Base-by-base conservation (phyloP, 2,113 vertebrate species). In the Canis aureus region DNA sequence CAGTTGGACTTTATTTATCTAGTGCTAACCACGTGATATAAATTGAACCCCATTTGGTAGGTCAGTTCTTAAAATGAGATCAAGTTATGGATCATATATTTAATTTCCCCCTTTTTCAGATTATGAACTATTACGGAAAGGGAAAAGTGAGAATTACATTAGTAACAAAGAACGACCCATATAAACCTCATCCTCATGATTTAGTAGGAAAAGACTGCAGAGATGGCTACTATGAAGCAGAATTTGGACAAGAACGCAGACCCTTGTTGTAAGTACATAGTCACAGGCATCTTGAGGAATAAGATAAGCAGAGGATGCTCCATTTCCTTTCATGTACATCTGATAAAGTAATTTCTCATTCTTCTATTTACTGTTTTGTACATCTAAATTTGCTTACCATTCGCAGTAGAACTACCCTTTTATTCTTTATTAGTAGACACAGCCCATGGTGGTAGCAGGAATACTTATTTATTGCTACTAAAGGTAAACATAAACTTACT, bases 201-300 rank as follows among this genome's bases (percentile, higher is more conserved):
- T 98, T 99, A 97, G 99, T 99, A 97, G 99, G 99, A 74, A 99
- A 99, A 97, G 99, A 99, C 98, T 99, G 99, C 98, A 99, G 99
- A 98, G 99, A 99, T 91, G 99, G 99, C 35, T 99, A 99, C 98
- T 99, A 99, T 0, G 99, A 99, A 98, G 99, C 99, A 3, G 99
- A 99, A 97, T 99, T 99, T 55, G 99, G 99, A 38, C 99, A 99
- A 1, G 99, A 99, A 22, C 99, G 99, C 32, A 99, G 99, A 98
- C 99, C 99, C 78, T 98, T 99, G 19, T 99, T 99, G 99, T 99
- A 98, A 99, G 99, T 99, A 98, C 55, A 91, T 11, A 89, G 32
- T 95, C 49, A 81, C 12, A 60, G 49, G 67, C 55, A 55, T 69
- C 80, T 89, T 92, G 3, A 79, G 71, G 23, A 92, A n/a, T 67